phyloP scores from a whole-genome alignment of 2,888 invertebrate genomes.

The Polymixis lichenea region DNA sequence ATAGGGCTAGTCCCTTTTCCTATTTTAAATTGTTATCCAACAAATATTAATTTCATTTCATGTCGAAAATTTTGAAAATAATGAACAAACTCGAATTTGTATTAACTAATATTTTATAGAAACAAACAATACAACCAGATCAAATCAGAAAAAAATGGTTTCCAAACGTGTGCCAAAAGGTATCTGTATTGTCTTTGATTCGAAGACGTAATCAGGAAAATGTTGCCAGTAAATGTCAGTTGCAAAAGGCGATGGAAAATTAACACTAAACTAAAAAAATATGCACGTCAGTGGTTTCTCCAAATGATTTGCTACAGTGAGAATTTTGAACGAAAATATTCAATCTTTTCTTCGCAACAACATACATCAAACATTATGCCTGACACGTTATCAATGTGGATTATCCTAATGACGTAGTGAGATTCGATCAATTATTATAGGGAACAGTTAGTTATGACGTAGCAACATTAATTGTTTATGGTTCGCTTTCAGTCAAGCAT shows the following conservation, averaged over 20 bases:
- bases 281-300: not conserved
- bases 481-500: constrained; percentile 69
- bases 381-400: constrained; percentile 1
- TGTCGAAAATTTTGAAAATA: not conserved
- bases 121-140: not conserved
- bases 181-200: constrained; percentile 25
- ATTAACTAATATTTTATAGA: not conserved
- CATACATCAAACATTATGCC: not conserved
- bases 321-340: not conserved
- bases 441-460: constrained; percentile 32
- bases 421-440: constrained; percentile 17
- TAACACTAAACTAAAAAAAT: accelerated
- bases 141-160: constrained; percentile 2
- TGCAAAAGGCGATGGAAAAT: constrained; percentile 10
- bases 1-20: not conserved
- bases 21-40: not conserved
- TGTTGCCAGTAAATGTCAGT: constrained; percentile 37
- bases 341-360: not conserved
- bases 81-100: not conserved
- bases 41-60: not conserved
- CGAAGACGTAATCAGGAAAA: constrained; percentile 42
- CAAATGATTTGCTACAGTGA: not conserved
- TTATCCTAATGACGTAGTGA: not conserved
- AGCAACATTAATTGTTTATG: constrained; percentile 66
- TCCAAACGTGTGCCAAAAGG: constrained; percentile 40